phyloP scores from a whole-genome alignment of 1,140 invertebrate genomes.

The Drosophila takahashii region DNA sequence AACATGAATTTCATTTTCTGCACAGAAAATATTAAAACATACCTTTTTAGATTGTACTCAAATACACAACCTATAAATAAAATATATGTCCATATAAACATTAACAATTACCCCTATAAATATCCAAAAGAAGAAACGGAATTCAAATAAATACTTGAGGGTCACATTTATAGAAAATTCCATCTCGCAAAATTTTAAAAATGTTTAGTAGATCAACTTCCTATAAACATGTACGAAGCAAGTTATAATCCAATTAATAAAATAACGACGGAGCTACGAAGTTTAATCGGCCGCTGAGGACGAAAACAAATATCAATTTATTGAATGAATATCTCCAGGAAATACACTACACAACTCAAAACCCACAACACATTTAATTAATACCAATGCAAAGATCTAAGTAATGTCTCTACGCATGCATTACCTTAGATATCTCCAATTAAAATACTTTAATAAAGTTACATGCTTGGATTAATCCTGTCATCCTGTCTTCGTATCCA shows the following conservation, averaged over 20 bases:
- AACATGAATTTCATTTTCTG: slow-evolving; percentile 34
- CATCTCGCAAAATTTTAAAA: slow-evolving; percentile 54
- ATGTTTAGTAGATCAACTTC: slow-evolving; percentile 52
- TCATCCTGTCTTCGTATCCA: slow-evolving; percentile 33
- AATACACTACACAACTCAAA: slow-evolving; percentile 16
- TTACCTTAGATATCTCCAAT: slow-evolving; percentile 38
- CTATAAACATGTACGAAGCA: slow-evolving; percentile 42
- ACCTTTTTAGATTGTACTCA: slow-evolving; percentile 28
- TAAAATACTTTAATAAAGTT: slow-evolving; percentile 62
- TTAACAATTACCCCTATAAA: slow-evolving; percentile 36
- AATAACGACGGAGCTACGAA: slow-evolving; percentile 34
- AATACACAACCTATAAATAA: slow-evolving; percentile 43
- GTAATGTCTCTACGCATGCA: slow-evolving; percentile 27
- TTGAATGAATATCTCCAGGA: slow-evolving; percentile 37
- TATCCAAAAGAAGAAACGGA: slow-evolving; percentile 27
- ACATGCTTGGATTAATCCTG: slow-evolving; percentile 50
- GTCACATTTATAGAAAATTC: slow-evolving; percentile 61
- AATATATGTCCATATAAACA: slow-evolving; percentile 45
- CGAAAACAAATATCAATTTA: slow-evolving; percentile 37
- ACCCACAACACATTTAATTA: slow-evolving; percentile 25
- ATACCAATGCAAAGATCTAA: slow-evolving; percentile 20
- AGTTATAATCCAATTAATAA: slow-evolving; percentile 48
- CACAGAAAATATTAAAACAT: slow-evolving; percentile 34
- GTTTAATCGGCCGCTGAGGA: slow-evolving; percentile 8
- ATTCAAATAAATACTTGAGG: slow-evolving; percentile 52